Evolutionary conservation across 2,888 invertebrate species (phyloP), one percentile per base, ranked within the genome.

Genomic region (Eulithis prunata): DNA sequence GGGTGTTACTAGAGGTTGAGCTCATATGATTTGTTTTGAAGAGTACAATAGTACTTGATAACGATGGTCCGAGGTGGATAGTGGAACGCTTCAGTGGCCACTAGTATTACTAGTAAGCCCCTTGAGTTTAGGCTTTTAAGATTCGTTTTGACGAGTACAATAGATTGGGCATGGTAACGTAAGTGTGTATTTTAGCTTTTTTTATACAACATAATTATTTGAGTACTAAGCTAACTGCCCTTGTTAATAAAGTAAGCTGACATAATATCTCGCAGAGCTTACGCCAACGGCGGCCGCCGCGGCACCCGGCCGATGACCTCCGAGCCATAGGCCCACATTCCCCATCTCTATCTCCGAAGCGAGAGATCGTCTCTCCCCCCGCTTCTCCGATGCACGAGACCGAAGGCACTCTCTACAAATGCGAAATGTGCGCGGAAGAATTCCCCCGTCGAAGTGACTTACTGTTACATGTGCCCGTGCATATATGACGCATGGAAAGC

Each of bases 351-450:
- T 72, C 73, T 38, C 75, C 72, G 38, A 66, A 66, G 28, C 69
- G 63, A n/a, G 71, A 69, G 49, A 64, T 76, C 62, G 13, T 71
- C 14, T 46, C 69, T n/a, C 68, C 71, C 52, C 32, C 57, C 21
- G 41, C 49, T 55, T 64, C 69, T 46, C 71, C 62, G 43, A 45
- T 12, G 57, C 10, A 7, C 21, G 62, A 5, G 83, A 89, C 32
- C 13, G 93, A 94, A 64, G 95, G 89, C 76, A 93, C 81, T 63
- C 95, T 95, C 52, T 96, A 95, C 87, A 95, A 95, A 74, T 97
- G 97, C 82, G 97, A 97, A 85, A 97, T 97, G 96, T 97, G 97
- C 84, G 94, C 96, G 62, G 94, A 95, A 56, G 95, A 95, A 74
- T 97, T 97, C 86, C 91, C 95, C 10, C 95, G 96, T 71, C 94